Conservation (phyloP, 2,888 invertebrate genomes). For the Homarus gammarus region DNA sequence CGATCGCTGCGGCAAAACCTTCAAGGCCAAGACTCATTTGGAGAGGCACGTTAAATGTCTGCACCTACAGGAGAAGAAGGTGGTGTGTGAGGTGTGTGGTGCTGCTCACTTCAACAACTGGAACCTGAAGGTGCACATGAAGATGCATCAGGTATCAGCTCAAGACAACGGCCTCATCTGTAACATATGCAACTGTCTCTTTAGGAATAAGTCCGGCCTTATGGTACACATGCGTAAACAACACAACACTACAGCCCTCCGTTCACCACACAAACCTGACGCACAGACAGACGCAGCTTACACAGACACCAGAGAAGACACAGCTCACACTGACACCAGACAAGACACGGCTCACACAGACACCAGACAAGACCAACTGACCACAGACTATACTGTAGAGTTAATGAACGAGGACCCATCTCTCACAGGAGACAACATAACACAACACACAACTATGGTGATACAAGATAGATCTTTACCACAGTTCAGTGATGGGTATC, state of each 20-base stretch:
- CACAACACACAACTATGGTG: too few species aligned
- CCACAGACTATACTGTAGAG: too few species aligned
- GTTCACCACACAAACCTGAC: too few species aligned
- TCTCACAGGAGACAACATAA: too few species aligned
- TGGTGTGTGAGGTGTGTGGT: conserved; percentile 1
- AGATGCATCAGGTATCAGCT: not conserved
- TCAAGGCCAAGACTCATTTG: conserved; percentile 6
- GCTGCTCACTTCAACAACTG: conserved; percentile 9
- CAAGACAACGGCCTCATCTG: not conserved
- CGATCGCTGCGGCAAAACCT: not conserved
- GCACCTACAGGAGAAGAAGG: conserved; percentile 1
- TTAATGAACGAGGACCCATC: too few species aligned
- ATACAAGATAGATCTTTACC: too few species aligned
- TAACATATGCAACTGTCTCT: not conserved
- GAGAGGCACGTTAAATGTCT: conserved; percentile 9
- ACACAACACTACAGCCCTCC: not conserved
- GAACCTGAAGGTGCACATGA: conserved; percentile 30
- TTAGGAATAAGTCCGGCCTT: not conserved
- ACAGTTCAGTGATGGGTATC: too few species aligned
- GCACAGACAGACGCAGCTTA: too few species aligned
- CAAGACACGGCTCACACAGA: too few species aligned
- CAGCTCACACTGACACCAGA: too few species aligned
- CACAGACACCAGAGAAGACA: too few species aligned
- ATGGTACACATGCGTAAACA: not conserved
- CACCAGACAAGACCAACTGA: too few species aligned